Evolutionary conservation across 2,888 invertebrate genomes (phyloP).

Genomic region (Zele albiditarsus): DNA sequence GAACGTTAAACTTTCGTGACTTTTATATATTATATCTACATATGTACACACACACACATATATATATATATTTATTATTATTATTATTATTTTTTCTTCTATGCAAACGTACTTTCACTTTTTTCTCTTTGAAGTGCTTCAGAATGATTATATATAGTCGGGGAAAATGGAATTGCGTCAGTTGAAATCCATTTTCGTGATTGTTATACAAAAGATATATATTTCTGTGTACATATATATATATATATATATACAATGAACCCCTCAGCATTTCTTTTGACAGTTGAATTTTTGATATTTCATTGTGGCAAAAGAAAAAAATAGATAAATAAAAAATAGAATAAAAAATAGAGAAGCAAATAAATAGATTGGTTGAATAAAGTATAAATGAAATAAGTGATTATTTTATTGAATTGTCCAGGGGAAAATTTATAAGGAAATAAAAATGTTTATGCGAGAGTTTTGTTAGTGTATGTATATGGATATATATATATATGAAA

Average conservation of each 20-base stretch:
- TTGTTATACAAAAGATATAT: constrained; percentile 10
- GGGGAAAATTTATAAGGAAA: not conserved
- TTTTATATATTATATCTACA: not conserved
- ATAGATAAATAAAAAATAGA: not conserved
- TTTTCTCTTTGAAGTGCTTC: constrained; percentile 17
- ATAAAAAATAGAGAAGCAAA: not conserved
- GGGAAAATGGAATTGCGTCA: constrained; percentile 9
- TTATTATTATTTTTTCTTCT: not conserved
- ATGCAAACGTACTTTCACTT: constrained; percentile 25
- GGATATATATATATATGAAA: not conserved
- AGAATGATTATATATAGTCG: not conserved
- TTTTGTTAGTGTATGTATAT: not conserved
- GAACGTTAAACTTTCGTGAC: constrained; percentile 1
- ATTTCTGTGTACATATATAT: not conserved
- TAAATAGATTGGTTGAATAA: too few relatives aligned
- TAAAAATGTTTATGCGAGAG: not conserved
- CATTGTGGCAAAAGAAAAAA: not conserved
- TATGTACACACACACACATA: not conserved
- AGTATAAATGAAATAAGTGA: not conserved
- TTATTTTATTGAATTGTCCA: not conserved
- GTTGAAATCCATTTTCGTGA: constrained; percentile 11
- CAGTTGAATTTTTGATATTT: not conserved
- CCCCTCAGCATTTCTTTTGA: not conserved
- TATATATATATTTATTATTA: not conserved
- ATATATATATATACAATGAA: not conserved